These are phyloP conservation scores for Lemur catta DNA, from an alignment of 2,797 vertebrate genomes.

Conservation along the genomic window DNA sequence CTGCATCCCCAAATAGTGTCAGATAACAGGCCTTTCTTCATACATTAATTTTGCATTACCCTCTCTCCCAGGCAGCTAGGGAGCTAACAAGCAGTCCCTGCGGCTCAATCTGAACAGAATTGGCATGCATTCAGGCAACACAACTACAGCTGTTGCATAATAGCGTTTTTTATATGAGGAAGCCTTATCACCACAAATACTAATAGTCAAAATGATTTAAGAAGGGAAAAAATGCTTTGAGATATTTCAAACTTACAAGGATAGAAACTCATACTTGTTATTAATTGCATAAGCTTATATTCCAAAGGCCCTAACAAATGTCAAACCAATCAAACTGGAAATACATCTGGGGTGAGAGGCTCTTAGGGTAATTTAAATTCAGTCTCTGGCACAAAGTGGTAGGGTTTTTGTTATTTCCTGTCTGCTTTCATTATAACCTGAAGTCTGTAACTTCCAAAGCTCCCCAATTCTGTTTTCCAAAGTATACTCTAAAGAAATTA, in stretches of 20 bases:
- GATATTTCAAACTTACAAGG: not conserved
- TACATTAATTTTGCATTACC: constrained; percentile 79
- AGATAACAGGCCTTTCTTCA: constrained; percentile 75
- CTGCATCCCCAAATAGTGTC: constrained; percentile 83
- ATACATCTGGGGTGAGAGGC: constrained; percentile 3
- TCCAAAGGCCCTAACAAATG: constrained; percentile 51
- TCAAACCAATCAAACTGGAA: constrained; percentile 46
- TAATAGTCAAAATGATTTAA: constrained; percentile 66
- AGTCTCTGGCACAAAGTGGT: not conserved
- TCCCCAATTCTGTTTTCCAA: constrained; percentile 2
- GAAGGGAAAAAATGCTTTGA: constrained; percentile 25
- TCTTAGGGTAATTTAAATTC: constrained; percentile 51
- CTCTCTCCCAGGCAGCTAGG: constrained; percentile 74
- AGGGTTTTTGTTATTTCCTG: not conserved
- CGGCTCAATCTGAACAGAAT: constrained; percentile 73
- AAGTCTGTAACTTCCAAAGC: not conserved
- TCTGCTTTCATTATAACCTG: constrained; percentile 25
- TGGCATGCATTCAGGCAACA: constrained; percentile 74
- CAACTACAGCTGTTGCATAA: constrained; percentile 60
- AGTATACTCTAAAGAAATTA: not conserved
- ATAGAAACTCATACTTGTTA: not conserved
- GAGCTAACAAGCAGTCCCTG: constrained; percentile 78
- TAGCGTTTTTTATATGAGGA: constrained; percentile 62
- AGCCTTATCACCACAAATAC: constrained; percentile 44
- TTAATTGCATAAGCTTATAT: constrained; percentile 47